A percentile compares a stretch with the other conserved stretches of the same genome.
phyloP scores from a whole-genome alignment of 2,113 vertebrate genomes.

The Melospiza melodia region DNA sequence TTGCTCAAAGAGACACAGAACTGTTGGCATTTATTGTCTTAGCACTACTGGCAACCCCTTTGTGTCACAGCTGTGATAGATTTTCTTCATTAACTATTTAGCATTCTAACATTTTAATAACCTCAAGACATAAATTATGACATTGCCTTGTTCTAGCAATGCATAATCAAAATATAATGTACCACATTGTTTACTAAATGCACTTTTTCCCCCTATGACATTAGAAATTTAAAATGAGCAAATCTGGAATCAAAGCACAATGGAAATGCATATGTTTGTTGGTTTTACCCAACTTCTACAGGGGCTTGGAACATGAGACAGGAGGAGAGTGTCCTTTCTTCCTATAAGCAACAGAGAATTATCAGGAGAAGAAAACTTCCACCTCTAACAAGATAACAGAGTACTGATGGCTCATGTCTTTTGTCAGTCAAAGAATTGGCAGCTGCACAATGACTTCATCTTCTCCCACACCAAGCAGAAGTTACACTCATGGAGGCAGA shows the following conservation, averaged over 20 bases:
- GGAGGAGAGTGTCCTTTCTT: background rate
- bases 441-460: background rate
- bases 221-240: background rate
- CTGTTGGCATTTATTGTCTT: background rate
- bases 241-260: background rate
- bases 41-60: background rate
- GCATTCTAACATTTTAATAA: constrained; percentile 17
- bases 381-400: background rate
- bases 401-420: background rate
- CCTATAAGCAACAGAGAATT: background rate
- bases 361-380: background rate
- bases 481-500: background rate
- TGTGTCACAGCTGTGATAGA: background rate
- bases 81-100: constrained; percentile 12
- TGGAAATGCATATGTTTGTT: background rate
- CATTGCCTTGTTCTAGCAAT: background rate
- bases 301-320: background rate
- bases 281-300: background rate
- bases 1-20: background rate
- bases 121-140: background rate
- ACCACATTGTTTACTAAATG: background rate
- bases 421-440: background rate
- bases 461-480: background rate
- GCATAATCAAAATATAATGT: background rate
- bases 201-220: rapidly evolving